Base-by-base conservation (phyloP, 2,113 vertebrate species). In the Stomatorhinus ivindoensis region DNA sequence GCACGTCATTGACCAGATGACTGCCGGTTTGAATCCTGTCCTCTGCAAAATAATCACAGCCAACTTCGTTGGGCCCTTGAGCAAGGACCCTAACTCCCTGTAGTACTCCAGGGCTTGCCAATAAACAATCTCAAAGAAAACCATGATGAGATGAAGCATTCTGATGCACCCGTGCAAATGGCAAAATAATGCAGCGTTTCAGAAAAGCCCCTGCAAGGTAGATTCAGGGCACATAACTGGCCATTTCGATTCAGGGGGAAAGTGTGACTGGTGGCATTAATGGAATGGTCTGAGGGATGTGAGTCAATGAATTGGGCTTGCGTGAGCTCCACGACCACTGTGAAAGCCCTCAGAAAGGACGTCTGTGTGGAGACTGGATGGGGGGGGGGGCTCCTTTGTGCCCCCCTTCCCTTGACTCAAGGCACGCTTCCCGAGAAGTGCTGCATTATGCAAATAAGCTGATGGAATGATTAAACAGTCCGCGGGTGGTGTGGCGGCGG, bases 401-500 rank as follows among this genome's bases (percentile, higher is more conserved):
- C 35, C 24, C 4, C 44, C 42, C 83, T 50, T 86, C 42, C 24
- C 44, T 86, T 1, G 44, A 47, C 11, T 48, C 83, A 93, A 90
- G 88, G 90, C 47, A 24, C 0, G 7, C 21, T 46, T 89, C 89
- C 89, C 89, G 92, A 53, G 90, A 51, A 91, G 91, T 76, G 90
- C 91, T 88, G 35, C 87, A 92, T 93, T 93, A 94, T 92, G 91
- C 91, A 92, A 93, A 94, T 90, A 1, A 89, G 55, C 48, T 21
- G n/a, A 35, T 53, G 87, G 31, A 5, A 89, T 92, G 88, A 93
- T 90, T 90, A 92, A 92, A 88, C 80, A 91, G 92, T 92, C 47
- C 86, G 92, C 91, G 90, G 90, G 91, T 6, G 35, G 73, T 88
- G 90, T 65, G 91, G 89, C 92, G 89, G 3, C 47, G 0, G 31